Percentiles rank a stretch among this genome's conserved stretches.
These are phyloP conservation scores for Nezara viridula DNA, from an alignment of 2,888 invertebrate genomes.

Conservation along the genomic window DNA sequence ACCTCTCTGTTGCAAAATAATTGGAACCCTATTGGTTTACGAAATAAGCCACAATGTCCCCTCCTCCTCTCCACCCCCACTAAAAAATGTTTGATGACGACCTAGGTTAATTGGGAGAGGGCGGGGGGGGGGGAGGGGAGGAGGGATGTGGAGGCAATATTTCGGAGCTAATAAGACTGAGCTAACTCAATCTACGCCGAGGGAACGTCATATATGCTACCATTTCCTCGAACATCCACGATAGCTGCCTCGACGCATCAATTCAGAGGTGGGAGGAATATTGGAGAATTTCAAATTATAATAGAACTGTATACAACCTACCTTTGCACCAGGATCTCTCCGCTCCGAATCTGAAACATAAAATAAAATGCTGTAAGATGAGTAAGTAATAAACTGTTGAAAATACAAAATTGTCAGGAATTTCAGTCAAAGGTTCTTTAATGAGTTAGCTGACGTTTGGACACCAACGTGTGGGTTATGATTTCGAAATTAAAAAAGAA, in stretches of 20 bases:
- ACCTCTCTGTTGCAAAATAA: too few species aligned
- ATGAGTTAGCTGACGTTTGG: too few species aligned
- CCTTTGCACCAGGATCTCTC: not conserved
- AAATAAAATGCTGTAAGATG: too few species aligned
- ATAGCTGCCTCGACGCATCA: not conserved
- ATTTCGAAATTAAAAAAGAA: too few species aligned
- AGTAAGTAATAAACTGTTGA: too few species aligned
- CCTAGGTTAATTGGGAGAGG: not conserved
- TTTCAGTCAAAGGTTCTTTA: too few species aligned
- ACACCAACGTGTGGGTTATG: too few species aligned
- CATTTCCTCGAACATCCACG: not conserved
- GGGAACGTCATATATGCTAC: not conserved
- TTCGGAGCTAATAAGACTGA: not conserved
- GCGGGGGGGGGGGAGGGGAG: too few species aligned
- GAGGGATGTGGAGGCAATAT: slow-evolving; percentile 14
- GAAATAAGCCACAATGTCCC: not conserved
- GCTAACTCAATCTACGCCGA: not conserved
- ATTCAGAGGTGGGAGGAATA: not conserved
- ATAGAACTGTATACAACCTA: not conserved
- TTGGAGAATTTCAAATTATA: not conserved
- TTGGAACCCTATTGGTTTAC: not conserved
- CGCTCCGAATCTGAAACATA: not conserved
- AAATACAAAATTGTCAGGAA: too few species aligned
- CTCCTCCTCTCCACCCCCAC: not conserved
- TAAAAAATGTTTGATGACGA: not conserved